Evolutionary conservation across 2,888 invertebrate genomes (phyloP).

Genomic region (Lordiphosa andalusiaca): DNA sequence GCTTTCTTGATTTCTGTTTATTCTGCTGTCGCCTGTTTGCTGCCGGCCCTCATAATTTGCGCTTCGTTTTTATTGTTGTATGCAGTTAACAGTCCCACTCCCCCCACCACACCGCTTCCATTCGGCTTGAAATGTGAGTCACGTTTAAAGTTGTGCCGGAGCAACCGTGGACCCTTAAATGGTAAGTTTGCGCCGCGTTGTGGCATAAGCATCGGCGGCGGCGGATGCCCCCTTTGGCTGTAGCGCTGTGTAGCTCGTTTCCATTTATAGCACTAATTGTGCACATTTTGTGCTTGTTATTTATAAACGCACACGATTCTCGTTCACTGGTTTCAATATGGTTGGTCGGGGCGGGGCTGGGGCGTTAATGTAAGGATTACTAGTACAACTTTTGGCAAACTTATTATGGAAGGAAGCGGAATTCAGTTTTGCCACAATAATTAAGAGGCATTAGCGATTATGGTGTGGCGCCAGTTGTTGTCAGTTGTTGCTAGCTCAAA

Average conservation of each 20-base stretch:
- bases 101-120: conserved; percentile 1
- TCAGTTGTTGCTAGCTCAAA: conserved; percentile 20
- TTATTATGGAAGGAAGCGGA: conserved; percentile 6
- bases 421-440: conserved; percentile 30
- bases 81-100: conserved; percentile 59
- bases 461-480: conserved; percentile 36
- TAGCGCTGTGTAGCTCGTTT: conserved; percentile 15
- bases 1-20: conserved; percentile 47
- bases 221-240: conserved; percentile 6
- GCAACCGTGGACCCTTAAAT: conserved; percentile 55
- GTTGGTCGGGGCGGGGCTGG: conserved; percentile 1
- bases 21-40: conserved; percentile 29
- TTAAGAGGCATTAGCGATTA: conserved; percentile 39
- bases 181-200: conserved; percentile 35
- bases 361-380: conserved; percentile 6
- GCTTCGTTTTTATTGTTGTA: conserved; percentile 66
- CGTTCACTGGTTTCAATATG: conserved; percentile 9
- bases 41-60: conserved; percentile 64
- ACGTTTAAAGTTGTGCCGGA: conserved; percentile 64
- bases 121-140: conserved; percentile 61
- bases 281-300: conserved; percentile 70
- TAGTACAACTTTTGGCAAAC: conserved; percentile 19
- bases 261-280: conserved; percentile 72
- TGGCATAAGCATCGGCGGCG: conserved; percentile 8
- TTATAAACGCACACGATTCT: conserved; percentile 55